phyloP scores from a whole-genome alignment of 2,113 vertebrate species.

The Calidris pugnax region DNA sequence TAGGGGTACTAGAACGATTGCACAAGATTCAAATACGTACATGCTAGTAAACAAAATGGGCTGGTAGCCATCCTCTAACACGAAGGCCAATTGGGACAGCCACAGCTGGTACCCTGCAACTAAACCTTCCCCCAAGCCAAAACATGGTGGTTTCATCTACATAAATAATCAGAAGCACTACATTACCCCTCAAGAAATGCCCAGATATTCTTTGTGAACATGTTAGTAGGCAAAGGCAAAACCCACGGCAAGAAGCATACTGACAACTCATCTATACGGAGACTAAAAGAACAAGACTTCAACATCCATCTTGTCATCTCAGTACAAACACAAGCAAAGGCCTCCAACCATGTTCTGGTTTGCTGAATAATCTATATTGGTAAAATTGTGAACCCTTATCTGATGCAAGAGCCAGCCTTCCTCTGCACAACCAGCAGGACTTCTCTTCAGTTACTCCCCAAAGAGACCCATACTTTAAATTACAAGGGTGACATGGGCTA shows the following conservation, averaged over 20 bases:
- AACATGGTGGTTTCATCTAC: background rate
- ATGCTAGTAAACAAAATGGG: background rate
- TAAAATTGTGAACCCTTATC: background rate
- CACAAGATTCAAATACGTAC: background rate
- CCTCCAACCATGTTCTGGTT: background rate
- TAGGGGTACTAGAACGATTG: background rate
- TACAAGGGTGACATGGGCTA: background rate
- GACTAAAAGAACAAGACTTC: background rate
- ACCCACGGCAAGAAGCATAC: background rate
- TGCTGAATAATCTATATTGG: background rate
- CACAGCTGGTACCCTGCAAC: background rate
- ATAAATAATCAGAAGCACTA: background rate
- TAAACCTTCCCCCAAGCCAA: background rate
- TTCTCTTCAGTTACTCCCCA: background rate
- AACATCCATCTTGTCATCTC: background rate
- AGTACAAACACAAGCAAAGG: background rate
- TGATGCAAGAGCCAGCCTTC: background rate
- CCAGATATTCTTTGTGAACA: background rate
- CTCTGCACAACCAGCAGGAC: background rate
- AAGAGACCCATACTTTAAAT: background rate
- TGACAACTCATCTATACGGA: background rate
- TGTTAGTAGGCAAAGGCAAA: background rate
- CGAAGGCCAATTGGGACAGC: background rate
- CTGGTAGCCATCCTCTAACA: background rate
- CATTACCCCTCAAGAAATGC: background rate